Evolutionary conservation across 2,113 vertebrate species (phyloP).

Genomic region (Podarcis cretensis): DNA sequence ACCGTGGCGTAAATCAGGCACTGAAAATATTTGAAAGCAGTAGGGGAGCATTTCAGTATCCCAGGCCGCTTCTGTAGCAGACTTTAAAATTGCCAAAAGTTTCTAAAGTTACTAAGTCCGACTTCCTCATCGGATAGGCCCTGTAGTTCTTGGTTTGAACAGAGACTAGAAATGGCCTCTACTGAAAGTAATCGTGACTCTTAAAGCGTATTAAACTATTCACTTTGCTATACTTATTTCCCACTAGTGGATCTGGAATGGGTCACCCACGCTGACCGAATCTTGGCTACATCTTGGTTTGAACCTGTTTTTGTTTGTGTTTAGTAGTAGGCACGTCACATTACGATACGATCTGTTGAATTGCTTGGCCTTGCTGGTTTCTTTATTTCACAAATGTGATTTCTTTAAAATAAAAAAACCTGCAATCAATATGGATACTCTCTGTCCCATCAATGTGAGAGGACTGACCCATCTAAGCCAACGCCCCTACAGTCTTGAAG

Average conservation of each 20-base stretch:
- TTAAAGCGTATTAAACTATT: not conserved
- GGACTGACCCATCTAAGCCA: not conserved
- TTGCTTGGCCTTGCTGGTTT: not conserved
- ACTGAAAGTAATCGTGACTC: not conserved
- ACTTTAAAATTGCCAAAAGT: not conserved
- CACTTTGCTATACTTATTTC: not conserved
- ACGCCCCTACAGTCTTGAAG: not conserved
- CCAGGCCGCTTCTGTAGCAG: not conserved
- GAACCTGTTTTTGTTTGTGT: not conserved
- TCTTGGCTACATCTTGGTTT: not conserved
- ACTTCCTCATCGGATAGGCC: not conserved
- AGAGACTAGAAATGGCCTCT: not conserved
- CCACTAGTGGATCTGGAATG: not conserved
- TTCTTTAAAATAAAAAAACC: not conserved
- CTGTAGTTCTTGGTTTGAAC: not conserved
- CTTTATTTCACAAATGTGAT: not conserved
- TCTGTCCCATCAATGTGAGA: not conserved
- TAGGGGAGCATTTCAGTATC: not conserved
- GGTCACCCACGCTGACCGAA: not conserved
- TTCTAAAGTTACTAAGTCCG: not conserved
- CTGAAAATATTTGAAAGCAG: not conserved
- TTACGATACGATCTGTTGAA: not conserved
- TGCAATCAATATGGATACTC: not conserved
- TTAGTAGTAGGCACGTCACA: not conserved
- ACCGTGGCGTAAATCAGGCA: not conserved